Evolutionary conservation across 2,113 vertebrate genomes (phyloP).

Genomic region (Lagenorhynchus albirostris): DNA sequence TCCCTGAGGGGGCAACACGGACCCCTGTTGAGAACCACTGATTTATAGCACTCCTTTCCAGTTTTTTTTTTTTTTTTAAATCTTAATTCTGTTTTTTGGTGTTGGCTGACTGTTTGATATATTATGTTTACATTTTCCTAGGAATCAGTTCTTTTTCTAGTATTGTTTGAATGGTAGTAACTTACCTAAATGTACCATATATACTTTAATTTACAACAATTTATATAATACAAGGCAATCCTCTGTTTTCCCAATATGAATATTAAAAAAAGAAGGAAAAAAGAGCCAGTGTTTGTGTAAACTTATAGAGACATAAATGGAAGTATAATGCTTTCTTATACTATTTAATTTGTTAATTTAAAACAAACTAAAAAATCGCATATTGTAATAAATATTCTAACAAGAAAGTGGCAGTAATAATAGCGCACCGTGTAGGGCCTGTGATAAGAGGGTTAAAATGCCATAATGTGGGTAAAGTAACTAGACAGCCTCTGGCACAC

Average conservation of each 20-base stretch:
- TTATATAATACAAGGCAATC: not conserved
- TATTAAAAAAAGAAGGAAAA: not conserved
- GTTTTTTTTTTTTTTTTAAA: not conserved
- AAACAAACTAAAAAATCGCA: not conserved
- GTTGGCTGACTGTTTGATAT: not conserved
- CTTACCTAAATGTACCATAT: not conserved
- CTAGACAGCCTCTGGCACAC: not conserved
- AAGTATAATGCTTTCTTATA: not conserved
- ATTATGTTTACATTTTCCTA: not conserved
- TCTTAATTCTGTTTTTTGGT: slow-evolving; percentile 24
- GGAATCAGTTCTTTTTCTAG: not conserved
- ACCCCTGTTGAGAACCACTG: not conserved
- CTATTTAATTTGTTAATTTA: not conserved
- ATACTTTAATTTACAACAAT: not conserved
- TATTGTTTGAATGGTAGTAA: not conserved
- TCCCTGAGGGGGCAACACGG: not conserved
- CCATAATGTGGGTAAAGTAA: not conserved
- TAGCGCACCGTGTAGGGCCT: not conserved
- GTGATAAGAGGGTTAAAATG: not conserved
- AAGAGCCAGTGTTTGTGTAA: not conserved
- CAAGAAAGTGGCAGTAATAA: not conserved
- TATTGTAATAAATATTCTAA: not conserved
- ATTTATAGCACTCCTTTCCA: not conserved
- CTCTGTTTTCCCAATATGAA: not conserved
- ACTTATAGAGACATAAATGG: not conserved